Evolutionary conservation across 2,113 vertebrate genomes (phyloP).

Genomic region (Ginglymostoma cirratum): DNA sequence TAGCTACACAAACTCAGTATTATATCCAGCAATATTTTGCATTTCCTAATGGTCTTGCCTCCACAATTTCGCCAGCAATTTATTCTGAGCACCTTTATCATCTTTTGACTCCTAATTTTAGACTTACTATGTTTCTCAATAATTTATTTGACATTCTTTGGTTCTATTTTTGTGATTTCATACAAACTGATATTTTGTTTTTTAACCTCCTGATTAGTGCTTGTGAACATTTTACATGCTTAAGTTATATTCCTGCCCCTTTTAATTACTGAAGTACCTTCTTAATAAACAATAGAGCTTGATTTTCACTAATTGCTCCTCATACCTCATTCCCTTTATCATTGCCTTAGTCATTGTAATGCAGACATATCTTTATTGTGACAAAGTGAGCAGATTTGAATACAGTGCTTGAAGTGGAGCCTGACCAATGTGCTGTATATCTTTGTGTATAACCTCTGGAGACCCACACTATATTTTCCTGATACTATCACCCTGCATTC

Average conservation of each 20-base stretch:
- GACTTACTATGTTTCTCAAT: neutral
- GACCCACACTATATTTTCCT: neutral
- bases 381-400: neutral
- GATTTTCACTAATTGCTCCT: neutral
- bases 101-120: neutral
- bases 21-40: neutral
- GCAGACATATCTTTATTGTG: neutral
- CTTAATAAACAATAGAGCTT: neutral
- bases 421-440: neutral
- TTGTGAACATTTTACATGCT: neutral
- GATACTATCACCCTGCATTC: neutral
- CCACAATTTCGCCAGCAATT: neutral
- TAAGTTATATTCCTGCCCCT: neutral
- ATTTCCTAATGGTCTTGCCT: neutral
- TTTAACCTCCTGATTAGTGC: neutral
- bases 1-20: neutral
- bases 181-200: neutral
- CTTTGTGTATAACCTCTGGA: neutral
- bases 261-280: neutral
- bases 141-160: neutral
- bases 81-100: neutral
- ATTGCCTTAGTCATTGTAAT: neutral
- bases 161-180: neutral
- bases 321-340: neutral
- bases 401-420: neutral